Conservation (phyloP, 2,888 invertebrate genomes). For the Drosophila meridiana region DNA sequence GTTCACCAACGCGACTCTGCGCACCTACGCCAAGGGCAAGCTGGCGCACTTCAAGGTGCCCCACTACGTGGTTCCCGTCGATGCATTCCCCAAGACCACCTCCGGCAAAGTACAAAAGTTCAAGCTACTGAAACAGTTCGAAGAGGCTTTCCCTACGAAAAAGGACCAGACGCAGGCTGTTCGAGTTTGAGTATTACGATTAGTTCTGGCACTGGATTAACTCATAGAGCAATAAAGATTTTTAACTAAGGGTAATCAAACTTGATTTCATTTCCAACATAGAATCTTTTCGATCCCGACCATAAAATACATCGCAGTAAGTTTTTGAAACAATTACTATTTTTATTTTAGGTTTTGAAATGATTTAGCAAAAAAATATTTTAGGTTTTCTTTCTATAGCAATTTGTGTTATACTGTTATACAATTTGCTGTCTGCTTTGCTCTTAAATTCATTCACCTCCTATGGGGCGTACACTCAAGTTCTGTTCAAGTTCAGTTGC, state of each 20-base stretch:
- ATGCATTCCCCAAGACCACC: constrained; percentile 90
- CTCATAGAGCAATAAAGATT: background rate
- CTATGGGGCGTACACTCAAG: constrained; percentile 30
- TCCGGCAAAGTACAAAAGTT: constrained; percentile 93
- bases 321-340: constrained; percentile 75
- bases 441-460: constrained; percentile 17
- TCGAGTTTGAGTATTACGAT: constrained; percentile 33
- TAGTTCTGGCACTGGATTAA: constrained; percentile 5
- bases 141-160: constrained; percentile 16
- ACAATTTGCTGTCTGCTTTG: constrained; percentile 2
- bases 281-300: too few relatives aligned
- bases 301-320: background rate
- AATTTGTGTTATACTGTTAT: constrained; percentile 42
- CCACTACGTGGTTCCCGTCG: constrained; percentile 88
- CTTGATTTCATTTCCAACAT: background rate
- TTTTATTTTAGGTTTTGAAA: constrained; percentile 67
- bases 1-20: constrained; percentile 87
- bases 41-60: constrained; percentile 93
- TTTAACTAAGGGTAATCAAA: background rate
- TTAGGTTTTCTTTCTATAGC: constrained; percentile 31
- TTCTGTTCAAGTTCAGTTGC: constrained; percentile 44
- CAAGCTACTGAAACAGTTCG: constrained; percentile 85
- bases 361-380: constrained; percentile 75
- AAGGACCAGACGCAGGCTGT: constrained; percentile 15
- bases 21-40: constrained; percentile 88